A percentile compares a stretch with the other conserved stretches of the same genome.
phyloP scores from a whole-genome alignment of 30 jellyfish, hydroid and myxozoan species.

The Turritopsis dohrnii region DNA sequence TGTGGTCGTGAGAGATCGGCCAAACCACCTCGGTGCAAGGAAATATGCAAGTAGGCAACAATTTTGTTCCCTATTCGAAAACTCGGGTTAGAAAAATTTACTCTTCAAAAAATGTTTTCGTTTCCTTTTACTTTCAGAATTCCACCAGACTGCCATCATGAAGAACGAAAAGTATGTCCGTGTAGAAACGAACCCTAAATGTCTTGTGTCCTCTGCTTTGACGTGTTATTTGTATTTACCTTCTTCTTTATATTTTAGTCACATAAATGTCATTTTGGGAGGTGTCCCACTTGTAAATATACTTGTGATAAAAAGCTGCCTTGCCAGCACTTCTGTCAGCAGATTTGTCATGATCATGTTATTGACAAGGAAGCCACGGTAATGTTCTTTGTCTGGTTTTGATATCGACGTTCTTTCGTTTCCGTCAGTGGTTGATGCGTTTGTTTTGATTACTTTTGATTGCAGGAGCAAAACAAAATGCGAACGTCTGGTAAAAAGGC shows the following conservation, averaged over 20 bases:
- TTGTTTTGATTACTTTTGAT: slow-evolving; percentile 15
- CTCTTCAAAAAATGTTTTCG: neutral
- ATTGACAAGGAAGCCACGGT: slow-evolving; percentile 37
- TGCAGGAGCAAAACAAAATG: slow-evolving; percentile 4
- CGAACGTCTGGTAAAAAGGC: slow-evolving; percentile 35
- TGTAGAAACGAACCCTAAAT: too few species aligned
- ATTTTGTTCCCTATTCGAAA: neutral
- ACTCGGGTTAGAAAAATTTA: neutral
- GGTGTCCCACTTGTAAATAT: slow-evolving; percentile 65
- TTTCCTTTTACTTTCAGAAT: slow-evolving; percentile 24
- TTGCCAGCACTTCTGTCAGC: slow-evolving; percentile 61
- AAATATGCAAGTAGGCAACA: slow-evolving; percentile 66
- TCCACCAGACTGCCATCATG: slow-evolving; percentile 82
- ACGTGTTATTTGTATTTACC: neutral
- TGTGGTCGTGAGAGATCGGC: slow-evolving; percentile 85
- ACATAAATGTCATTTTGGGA: slow-evolving; percentile 72
- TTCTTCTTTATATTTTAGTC: slow-evolving; percentile 24
- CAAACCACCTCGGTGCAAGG: slow-evolving; percentile 81
- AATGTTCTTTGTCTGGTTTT: neutral
- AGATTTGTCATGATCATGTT: slow-evolving; percentile 66
- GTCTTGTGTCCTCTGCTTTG: too few species aligned
- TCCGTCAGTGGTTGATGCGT: neutral
- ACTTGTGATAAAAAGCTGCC: slow-evolving; percentile 36
- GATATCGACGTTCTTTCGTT: neutral
- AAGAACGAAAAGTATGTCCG: slow-evolving; percentile 52